These are phyloP conservation scores for Valencia hispanica DNA, from an alignment of 2,797 vertebrate genomes.

Conservation along the genomic window DNA sequence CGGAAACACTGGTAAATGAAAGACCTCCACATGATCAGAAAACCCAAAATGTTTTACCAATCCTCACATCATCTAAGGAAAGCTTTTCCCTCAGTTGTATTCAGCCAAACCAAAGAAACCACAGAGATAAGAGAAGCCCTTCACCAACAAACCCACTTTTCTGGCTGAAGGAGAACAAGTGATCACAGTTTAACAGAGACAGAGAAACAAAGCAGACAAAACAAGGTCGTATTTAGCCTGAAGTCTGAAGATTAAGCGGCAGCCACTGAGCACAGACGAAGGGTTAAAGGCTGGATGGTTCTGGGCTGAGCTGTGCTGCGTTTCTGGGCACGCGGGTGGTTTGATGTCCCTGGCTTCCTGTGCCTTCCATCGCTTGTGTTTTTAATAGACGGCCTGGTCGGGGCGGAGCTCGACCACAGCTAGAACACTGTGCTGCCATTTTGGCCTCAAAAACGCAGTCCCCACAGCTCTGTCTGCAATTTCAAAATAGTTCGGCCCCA, in stretches of 20 bases:
- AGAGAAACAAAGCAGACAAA: slow-evolving; percentile 53
- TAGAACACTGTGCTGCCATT: slow-evolving; percentile 76
- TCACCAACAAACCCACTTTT: slow-evolving; percentile 11
- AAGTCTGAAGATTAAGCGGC: slow-evolving; percentile 35
- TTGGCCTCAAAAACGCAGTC: slow-evolving; percentile 74
- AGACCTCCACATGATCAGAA: slow-evolving; percentile 10
- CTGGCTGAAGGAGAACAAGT: slow-evolving; percentile 18
- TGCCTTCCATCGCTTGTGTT: slow-evolving; percentile 75
- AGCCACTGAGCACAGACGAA: slow-evolving; percentile 40
- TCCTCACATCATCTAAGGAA: slow-evolving; percentile 6
- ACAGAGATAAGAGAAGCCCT: slow-evolving; percentile 26
- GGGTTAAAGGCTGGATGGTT: slow-evolving; percentile 41
- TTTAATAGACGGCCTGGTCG: slow-evolving; percentile 81
- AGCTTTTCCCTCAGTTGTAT: background rate
- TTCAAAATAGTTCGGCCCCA: slow-evolving; percentile 73
- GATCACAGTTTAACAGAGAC: slow-evolving; percentile 32
- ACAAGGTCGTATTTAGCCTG: slow-evolving; percentile 30
- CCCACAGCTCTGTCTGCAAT: slow-evolving; percentile 70
- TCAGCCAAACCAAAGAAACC: slow-evolving; percentile 7
- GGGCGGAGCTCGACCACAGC: slow-evolving; percentile 83
- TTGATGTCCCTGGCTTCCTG: slow-evolving; percentile 78
- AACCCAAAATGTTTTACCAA: slow-evolving; percentile 22
- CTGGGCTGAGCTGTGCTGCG: slow-evolving; percentile 57
- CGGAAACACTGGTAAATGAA: slow-evolving; percentile 21
- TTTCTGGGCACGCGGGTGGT: slow-evolving; percentile 66